Evolutionary conservation across 2,113 vertebrate species (phyloP).

Genomic region (Labeo catla): DNA sequence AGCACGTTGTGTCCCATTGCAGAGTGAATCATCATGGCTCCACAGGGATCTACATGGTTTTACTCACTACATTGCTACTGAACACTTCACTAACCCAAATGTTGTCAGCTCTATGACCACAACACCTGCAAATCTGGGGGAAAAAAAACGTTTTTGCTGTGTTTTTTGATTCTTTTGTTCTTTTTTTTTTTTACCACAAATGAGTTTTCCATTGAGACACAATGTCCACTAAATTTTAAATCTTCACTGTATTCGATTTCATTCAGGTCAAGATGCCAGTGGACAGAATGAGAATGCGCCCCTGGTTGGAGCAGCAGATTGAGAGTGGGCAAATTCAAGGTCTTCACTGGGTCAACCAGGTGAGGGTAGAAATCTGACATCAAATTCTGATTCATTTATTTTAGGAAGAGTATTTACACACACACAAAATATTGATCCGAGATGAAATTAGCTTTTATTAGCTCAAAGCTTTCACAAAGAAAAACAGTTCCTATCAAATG

Average conservation of each 20-base stretch:
- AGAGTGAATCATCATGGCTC: not conserved
- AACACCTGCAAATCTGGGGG: not conserved
- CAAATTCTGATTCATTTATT: not conserved
- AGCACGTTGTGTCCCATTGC: not conserved
- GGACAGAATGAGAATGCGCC: conserved; percentile 89
- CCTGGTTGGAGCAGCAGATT: conserved; percentile 89
- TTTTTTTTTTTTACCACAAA: not conserved
- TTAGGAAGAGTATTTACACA: not conserved
- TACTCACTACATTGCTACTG: too few relatives aligned
- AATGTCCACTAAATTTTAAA: not conserved
- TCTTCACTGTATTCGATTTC: not conserved
- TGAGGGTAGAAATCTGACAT: conserved; percentile 55
- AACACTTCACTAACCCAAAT: not conserved
- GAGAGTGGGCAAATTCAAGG: conserved; percentile 82
- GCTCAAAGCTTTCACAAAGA: too few relatives aligned
- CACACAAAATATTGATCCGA: not conserved
- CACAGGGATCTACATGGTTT: not conserved
- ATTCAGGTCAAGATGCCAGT: conserved; percentile 81
- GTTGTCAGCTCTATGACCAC: not conserved
- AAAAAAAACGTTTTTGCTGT: not conserved
- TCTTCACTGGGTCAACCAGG: conserved; percentile 87
- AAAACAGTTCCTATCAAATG: too few relatives aligned
- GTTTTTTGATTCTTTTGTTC: not conserved
- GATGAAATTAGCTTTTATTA: not conserved
- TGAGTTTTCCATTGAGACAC: not conserved